Conservation (phyloP, 2,888 invertebrate species). For the Cosmopolites sordidus region DNA sequence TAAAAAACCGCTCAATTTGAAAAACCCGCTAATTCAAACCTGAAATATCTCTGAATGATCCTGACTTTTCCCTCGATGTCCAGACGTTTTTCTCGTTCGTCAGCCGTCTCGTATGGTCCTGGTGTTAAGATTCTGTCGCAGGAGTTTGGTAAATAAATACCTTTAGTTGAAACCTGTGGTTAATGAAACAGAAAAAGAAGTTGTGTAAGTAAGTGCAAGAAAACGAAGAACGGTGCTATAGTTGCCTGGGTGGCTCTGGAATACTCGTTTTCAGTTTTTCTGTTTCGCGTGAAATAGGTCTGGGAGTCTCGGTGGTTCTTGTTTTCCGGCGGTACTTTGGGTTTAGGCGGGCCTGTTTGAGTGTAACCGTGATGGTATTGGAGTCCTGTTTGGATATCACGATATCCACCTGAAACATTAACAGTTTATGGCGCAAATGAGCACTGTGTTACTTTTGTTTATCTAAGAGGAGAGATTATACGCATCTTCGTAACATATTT, state of each 20-base stretch:
- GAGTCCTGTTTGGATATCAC: constrained; percentile 62
- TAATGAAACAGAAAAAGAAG: not conserved
- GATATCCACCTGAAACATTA: constrained; percentile 60
- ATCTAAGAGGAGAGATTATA: too few species aligned
- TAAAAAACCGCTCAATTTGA: too few species aligned
- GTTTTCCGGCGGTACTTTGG: constrained; percentile 51
- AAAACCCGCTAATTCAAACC: too few species aligned
- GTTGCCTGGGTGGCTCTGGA: constrained; percentile 60
- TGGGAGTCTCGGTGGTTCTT: constrained; percentile 63
- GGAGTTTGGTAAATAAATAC: constrained; percentile 58
- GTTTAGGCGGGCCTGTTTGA: constrained; percentile 67
- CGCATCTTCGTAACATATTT: too few species aligned
- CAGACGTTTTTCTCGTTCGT: constrained; percentile 56
- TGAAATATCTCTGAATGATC: constrained; percentile 57
- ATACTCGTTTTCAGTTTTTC: constrained; percentile 54
- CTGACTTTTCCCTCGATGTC: constrained; percentile 51
- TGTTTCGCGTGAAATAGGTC: constrained; percentile 53
- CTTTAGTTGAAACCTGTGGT: constrained; percentile 42
- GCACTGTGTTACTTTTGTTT: too few species aligned
- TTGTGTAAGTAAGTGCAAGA: not conserved
- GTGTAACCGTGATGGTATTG: constrained; percentile 78
- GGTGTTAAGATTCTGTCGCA: constrained; percentile 60
- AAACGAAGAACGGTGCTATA: not conserved
- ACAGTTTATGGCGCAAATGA: too few species aligned
- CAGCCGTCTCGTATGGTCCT: constrained; percentile 62